Evolutionary conservation across 2,113 vertebrate genomes (phyloP).

Genomic region (Ictalurus punctatus): DNA sequence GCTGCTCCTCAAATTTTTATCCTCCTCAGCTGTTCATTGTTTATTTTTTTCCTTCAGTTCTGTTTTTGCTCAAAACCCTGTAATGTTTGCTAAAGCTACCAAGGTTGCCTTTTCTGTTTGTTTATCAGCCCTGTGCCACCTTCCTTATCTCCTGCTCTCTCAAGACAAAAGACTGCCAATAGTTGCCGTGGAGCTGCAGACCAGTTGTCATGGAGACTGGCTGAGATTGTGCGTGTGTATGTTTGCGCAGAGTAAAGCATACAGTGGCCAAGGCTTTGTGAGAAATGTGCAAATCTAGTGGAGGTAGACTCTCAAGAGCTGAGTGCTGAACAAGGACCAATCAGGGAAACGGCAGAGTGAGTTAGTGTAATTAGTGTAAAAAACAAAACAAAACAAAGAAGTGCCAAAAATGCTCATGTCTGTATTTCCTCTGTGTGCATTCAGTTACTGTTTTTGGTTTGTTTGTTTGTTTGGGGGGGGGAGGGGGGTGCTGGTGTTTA

Average conservation of each 20-base stretch:
- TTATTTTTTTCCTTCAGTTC: background rate
- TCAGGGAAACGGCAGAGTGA: background rate
- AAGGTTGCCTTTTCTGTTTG: constrained; percentile 54
- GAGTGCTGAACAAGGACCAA: constrained; percentile 10
- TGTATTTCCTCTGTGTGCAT: background rate
- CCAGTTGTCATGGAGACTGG: constrained; percentile 80
- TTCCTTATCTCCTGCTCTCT: constrained; percentile 68
- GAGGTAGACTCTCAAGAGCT: constrained; percentile 22
- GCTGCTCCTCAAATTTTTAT: constrained; percentile 45
- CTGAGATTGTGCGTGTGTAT: constrained; percentile 50
- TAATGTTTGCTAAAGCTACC: constrained; percentile 17
- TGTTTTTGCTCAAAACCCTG: background rate
- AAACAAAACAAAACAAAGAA: no score
- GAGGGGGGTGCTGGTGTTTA: background rate
- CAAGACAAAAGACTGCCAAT: constrained; percentile 72
- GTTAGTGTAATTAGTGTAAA: background rate
- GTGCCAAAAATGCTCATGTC: background rate
- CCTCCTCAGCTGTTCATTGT: constrained; percentile 42
- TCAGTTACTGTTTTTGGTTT: background rate
- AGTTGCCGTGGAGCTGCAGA: constrained; percentile 68
- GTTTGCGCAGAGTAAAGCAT: constrained; percentile 50
- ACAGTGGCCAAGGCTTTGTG: constrained; percentile 53
- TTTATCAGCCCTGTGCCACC: constrained; percentile 65
- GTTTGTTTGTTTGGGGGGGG: constrained; percentile 20
- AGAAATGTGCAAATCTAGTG: constrained; percentile 43